Evolutionary conservation across 2,797 vertebrate genomes (phyloP).

Genomic region (Phylloscopus collybita): DNA sequence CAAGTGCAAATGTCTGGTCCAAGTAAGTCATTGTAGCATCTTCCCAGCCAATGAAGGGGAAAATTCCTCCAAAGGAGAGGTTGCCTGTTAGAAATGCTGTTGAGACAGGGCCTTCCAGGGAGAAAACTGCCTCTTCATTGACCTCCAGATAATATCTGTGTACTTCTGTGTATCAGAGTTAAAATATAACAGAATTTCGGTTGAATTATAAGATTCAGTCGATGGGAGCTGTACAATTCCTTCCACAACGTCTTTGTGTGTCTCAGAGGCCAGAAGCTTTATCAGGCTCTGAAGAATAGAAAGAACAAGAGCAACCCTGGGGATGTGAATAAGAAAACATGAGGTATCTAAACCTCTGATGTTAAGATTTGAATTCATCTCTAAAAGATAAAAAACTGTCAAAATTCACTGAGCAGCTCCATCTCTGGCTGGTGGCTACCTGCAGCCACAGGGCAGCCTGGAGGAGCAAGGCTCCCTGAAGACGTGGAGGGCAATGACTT

Average conservation of each 20-base stretch:
- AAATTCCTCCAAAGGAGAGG: not conserved
- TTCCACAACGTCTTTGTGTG: not conserved
- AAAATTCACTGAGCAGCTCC: not conserved
- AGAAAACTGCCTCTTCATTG: not conserved
- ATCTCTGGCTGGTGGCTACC: not conserved
- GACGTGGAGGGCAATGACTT: not conserved
- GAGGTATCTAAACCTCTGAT: not conserved
- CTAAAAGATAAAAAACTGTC: not conserved
- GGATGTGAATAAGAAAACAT: not conserved
- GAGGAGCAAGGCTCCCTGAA: not conserved
- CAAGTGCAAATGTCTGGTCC: rapidly evolving
- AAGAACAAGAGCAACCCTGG: not conserved
- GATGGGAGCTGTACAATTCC: not conserved
- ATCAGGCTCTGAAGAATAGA: not conserved
- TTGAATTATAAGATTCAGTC: not conserved
- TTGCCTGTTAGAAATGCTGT: not conserved
- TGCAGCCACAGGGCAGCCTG: not conserved
- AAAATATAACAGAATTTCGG: not conserved
- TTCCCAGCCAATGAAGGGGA: not conserved
- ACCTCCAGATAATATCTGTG: not conserved
- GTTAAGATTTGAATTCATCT: not conserved
- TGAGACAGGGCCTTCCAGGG: not conserved
- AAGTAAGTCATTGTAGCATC: not conserved
- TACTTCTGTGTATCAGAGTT: not conserved
- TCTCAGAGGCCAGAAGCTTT: not conserved